Evolutionary conservation across 2,888 invertebrate species (phyloP).

Genomic region (Chloromyia formosa): DNA sequence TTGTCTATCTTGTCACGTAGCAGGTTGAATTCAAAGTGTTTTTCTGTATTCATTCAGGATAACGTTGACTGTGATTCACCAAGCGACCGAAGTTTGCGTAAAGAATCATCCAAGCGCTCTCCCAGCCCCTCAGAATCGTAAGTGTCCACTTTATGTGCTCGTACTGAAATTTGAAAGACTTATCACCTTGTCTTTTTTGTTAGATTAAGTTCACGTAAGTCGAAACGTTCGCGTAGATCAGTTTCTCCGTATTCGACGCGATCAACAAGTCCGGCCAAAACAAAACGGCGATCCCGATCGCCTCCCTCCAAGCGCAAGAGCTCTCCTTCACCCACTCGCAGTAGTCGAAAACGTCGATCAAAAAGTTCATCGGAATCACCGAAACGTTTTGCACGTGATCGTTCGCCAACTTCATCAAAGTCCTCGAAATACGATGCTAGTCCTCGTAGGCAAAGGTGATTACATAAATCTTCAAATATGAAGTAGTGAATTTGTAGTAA

Average conservation of each 20-base stretch:
- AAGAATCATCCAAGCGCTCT: conserved; percentile 53
- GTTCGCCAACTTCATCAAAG: conserved; percentile 51
- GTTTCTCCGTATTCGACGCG: conserved; percentile 57
- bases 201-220: conserved; percentile 53
- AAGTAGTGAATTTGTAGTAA: background rate
- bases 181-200: too few relatives aligned
- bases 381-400: conserved; percentile 56
- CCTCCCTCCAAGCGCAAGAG: conserved; percentile 61
- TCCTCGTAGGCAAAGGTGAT: conserved; percentile 52
- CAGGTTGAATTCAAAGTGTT: background rate
- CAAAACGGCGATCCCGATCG: conserved; percentile 64
- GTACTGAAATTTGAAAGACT: background rate
- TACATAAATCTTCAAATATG: background rate
- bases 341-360: conserved; percentile 55
- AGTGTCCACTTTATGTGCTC: conserved; percentile 33
- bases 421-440: conserved; percentile 58
- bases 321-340: conserved; percentile 59
- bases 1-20: background rate
- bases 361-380: conserved; percentile 57
- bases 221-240: conserved; percentile 54
- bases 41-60: conserved; percentile 2
- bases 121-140: conserved; percentile 53
- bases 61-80: conserved; percentile 43
- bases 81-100: conserved; percentile 52
- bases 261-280: conserved; percentile 57